phyloP scores from a whole-genome alignment of 2,113 vertebrate genomes.

The Lepisosteus oculatus region DNA sequence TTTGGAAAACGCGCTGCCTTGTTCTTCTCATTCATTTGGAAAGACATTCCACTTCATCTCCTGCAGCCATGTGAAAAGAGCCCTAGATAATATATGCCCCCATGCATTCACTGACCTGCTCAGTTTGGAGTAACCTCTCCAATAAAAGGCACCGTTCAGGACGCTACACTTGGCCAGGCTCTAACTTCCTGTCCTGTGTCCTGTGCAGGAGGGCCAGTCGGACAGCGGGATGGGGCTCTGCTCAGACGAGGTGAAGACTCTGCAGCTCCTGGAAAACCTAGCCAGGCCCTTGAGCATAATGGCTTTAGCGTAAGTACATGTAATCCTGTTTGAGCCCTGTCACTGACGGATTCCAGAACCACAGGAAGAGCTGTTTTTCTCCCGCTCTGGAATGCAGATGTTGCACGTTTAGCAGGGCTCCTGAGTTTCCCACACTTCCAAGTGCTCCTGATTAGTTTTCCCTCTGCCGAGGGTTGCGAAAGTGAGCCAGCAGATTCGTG shows the following conservation, averaged over 20 bases:
- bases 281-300: conserved; percentile 83
- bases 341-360: conserved; percentile 8
- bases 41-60: too few species aligned
- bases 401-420: conserved; percentile 34
- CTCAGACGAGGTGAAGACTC: conserved; percentile 75
- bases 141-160: background rate
- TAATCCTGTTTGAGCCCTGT: background rate
- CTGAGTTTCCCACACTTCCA: conserved; percentile 7
- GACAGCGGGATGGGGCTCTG: conserved; percentile 86
- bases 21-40: too few species aligned
- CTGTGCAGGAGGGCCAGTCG: conserved; percentile 67
- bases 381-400: conserved; percentile 57
- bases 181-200: conserved; percentile 5
- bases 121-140: background rate
- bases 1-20: too few species aligned
- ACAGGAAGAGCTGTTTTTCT: conserved; percentile 13
- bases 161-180: background rate
- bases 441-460: background rate
- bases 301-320: conserved; percentile 78
- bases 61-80: too few species aligned
- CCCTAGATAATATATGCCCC: too few species aligned
- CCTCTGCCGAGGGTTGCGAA: background rate
- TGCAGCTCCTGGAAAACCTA: conserved; percentile 75
- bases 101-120: background rate
- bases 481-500: background rate